These are phyloP conservation scores for Hypocryptadius cinnamomeus DNA, from an alignment of 2,113 vertebrate genomes.

Conservation along the genomic window DNA sequence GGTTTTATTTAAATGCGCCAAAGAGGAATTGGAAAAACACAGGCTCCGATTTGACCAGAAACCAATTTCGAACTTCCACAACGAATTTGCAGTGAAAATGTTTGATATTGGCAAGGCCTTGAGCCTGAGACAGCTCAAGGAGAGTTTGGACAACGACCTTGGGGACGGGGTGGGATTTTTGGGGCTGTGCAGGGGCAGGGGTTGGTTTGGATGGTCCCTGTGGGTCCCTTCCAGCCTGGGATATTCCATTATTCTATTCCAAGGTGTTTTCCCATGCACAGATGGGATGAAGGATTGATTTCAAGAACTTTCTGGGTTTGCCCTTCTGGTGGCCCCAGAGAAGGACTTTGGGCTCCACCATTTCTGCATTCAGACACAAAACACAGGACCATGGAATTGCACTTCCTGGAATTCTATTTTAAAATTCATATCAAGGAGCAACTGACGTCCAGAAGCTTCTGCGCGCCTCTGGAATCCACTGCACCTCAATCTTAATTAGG, in stretches of 20 bases:
- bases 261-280: rapidly evolving
- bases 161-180: rapidly evolving
- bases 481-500: not conserved
- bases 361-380: not conserved
- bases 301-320: not conserved
- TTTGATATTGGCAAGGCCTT: not conserved
- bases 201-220: not conserved
- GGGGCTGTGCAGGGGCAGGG: not conserved
- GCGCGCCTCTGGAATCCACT: not conserved
- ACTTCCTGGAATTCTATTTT: not conserved
- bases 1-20: not conserved
- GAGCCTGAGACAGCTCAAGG: not conserved
- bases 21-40: not conserved
- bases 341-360: not conserved
- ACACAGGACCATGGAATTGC: rapidly evolving
- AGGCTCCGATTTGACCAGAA: rapidly evolving
- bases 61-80: rapidly evolving
- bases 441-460: not conserved
- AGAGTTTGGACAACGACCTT: rapidly evolving
- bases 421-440: not conserved
- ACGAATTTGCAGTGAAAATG: not conserved
- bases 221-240: not conserved
- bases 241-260: not conserved
- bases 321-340: not conserved
- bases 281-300: not conserved